These are phyloP conservation scores for Micronycteris hirsuta DNA, from an alignment of 2,113 vertebrate species.

Conservation along the genomic window DNA sequence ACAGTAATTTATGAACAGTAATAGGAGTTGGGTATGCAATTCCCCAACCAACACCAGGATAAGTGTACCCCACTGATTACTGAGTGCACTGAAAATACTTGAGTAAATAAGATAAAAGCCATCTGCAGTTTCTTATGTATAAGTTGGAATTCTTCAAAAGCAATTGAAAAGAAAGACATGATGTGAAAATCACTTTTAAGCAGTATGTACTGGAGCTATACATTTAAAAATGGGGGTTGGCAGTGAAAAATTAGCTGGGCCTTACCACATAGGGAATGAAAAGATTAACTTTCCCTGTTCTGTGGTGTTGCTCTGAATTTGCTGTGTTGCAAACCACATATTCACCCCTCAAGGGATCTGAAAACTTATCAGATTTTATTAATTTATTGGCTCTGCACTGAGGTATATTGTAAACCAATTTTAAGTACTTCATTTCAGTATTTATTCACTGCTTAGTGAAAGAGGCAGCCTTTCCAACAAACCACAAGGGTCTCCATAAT, in stretches of 20 bases:
- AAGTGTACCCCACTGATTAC: conserved; percentile 46
- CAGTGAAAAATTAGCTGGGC: conserved; percentile 54
- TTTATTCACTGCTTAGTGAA: conserved; percentile 62
- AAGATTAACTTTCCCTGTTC: conserved; percentile 38
- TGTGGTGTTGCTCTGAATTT: not conserved
- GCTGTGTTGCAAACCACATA: not conserved
- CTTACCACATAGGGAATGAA: not conserved
- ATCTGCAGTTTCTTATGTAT: not conserved
- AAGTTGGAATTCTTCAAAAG: conserved; percentile 55
- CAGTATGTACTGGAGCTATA: not conserved
- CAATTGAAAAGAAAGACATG: not conserved
- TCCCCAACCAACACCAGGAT: conserved; percentile 12
- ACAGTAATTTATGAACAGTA: conserved; percentile 61
- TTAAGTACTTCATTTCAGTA: conserved; percentile 69
- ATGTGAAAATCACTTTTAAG: conserved; percentile 39
- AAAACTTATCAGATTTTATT: conserved; percentile 67
- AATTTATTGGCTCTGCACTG: conserved; percentile 65
- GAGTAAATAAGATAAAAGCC: conserved; percentile 62
- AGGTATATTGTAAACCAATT: conserved; percentile 64
- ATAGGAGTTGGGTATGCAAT: conserved; percentile 48
- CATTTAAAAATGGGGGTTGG: conserved; percentile 10
- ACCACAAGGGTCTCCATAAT: conserved; percentile 23
- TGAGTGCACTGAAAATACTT: conserved; percentile 30
- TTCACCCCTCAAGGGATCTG: conserved; percentile 53
- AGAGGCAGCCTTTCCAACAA: conserved; percentile 28